These are phyloP conservation scores for Frieseomelitta varia DNA, from an alignment of 1,140 invertebrate genomes.

Conservation along the genomic window DNA sequence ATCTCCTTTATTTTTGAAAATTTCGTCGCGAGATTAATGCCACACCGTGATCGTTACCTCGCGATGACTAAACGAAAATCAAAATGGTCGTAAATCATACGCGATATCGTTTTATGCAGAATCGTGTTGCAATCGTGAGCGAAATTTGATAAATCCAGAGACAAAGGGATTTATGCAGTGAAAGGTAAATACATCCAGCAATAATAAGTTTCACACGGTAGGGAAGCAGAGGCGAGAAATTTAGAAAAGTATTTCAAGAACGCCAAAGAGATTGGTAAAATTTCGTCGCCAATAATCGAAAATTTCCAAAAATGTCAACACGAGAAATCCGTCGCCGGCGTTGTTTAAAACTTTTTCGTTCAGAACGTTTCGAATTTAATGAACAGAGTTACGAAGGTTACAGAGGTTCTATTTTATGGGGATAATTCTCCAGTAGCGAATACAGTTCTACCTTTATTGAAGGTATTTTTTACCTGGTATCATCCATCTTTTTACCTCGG, in stretches of 20 bases:
- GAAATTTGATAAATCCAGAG: background rate
- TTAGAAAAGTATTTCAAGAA: no score
- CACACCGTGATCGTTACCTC: no score
- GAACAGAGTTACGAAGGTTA: background rate
- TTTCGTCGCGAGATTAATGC: background rate
- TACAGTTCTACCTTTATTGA: background rate
- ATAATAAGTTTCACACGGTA: no score
- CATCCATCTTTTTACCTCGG: constrained; percentile 31
- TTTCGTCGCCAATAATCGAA: no score
- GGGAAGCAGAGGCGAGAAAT: background rate
- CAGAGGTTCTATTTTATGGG: no score
- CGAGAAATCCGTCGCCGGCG: background rate
- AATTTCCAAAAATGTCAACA: background rate
- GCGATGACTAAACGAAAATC: constrained; percentile 16
- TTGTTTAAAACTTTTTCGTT: background rate
- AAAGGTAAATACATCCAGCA: background rate
- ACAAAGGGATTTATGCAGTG: background rate
- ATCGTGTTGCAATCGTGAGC: background rate
- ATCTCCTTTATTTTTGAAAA: background rate
- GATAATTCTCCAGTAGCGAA: background rate
- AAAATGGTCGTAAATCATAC: background rate
- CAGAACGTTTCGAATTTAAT: background rate
- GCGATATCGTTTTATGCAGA: background rate
- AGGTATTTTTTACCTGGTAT: background rate
- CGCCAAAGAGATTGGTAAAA: no score